phyloP scores from a whole-genome alignment of 2,888 invertebrate species.

The Aelia acuminata region DNA sequence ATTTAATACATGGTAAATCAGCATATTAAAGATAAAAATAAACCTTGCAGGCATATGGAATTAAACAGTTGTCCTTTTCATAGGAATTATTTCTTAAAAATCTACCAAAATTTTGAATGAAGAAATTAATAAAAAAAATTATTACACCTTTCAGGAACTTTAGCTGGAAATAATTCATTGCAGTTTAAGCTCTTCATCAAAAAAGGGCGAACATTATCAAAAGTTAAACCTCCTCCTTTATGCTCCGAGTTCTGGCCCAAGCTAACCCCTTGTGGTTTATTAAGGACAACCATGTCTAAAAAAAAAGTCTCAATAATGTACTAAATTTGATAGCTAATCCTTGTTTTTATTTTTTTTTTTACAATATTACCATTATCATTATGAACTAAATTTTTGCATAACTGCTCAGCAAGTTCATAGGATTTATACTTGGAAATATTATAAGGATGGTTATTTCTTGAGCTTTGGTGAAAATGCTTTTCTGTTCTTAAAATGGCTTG shows the following conservation, averaged over 20 bases:
- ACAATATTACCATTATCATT: slow-evolving; percentile 1
- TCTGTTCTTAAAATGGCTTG: not conserved
- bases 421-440: not conserved
- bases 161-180: slow-evolving; percentile 19
- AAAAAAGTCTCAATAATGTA: not conserved
- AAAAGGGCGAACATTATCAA: slow-evolving; percentile 2
- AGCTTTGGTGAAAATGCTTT: not conserved
- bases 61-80: too few relatives aligned
- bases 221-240: not conserved
- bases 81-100: too few relatives aligned
- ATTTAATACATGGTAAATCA: not conserved
- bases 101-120: too few relatives aligned
- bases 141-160: slow-evolving; percentile 46
- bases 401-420: slow-evolving; percentile 33
- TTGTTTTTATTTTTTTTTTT: too few relatives aligned
- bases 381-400: not conserved
- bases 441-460: slow-evolving; percentile 26
- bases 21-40: too few relatives aligned
- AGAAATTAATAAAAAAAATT: not conserved
- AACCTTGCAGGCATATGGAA: too few relatives aligned
- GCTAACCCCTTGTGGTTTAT: slow-evolving; percentile 43
- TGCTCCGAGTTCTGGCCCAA: not conserved
- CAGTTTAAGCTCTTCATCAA: slow-evolving; percentile 29
- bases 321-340: not conserved
- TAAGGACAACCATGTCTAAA: slow-evolving; percentile 39